Evolutionary conservation across 2,888 invertebrate genomes (phyloP).

Genomic region (Calameuta idolon): DNA sequence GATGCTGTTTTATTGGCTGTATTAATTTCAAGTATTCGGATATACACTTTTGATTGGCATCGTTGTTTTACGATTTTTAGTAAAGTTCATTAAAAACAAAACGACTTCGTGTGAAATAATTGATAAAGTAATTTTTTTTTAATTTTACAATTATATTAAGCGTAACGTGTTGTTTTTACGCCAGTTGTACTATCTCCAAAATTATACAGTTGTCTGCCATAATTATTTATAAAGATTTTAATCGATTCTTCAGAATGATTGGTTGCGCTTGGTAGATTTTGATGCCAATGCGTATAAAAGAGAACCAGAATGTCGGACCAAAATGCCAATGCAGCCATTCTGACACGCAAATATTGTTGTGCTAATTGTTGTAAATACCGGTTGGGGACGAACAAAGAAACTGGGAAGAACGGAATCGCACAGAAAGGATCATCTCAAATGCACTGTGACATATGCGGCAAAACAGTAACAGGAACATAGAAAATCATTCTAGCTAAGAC

Average conservation of each 20-base stretch:
- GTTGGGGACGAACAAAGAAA: conserved; percentile 17
- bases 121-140: background rate
- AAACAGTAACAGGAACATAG: conserved; percentile 1
- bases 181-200: background rate
- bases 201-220: background rate
- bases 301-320: conserved; percentile 58
- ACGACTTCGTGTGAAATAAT: background rate
- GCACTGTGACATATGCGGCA: conserved; percentile 28
- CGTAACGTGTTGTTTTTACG: background rate
- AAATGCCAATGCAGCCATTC: conserved; percentile 39
- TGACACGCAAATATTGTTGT: conserved; percentile 33
- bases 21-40: background rate
- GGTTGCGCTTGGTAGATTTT: conserved; percentile 38
- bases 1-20: background rate
- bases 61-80: background rate
- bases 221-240: background rate
- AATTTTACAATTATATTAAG: background rate
- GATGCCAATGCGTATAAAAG: conserved; percentile 32
- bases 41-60: too few species aligned
- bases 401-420: conserved; percentile 9
- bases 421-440: conserved; percentile 3
- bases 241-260: background rate
- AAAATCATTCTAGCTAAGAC: background rate
- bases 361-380: conserved; percentile 21
- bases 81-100: background rate